Percentiles rank a stretch among this genome's conserved stretches.
These are phyloP conservation scores for Drosophila asahinai DNA, from an alignment of 1,140 invertebrate species.

Conservation along the genomic window DNA sequence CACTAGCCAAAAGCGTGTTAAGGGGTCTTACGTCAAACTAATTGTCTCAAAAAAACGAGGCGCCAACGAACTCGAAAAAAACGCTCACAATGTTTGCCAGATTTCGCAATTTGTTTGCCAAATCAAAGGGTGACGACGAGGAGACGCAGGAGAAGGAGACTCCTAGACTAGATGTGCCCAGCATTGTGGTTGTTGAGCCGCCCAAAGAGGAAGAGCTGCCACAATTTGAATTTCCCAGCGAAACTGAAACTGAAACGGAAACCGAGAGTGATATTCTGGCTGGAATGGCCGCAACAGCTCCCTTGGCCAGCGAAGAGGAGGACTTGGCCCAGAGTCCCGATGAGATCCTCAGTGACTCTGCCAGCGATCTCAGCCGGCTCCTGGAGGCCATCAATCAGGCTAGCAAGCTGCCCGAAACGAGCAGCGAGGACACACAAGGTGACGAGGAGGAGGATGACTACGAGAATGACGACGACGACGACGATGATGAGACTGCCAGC, in stretches of 20 bases:
- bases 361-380: slow-evolving; percentile 54
- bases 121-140: slow-evolving; percentile 61
- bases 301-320: slow-evolving; percentile 65
- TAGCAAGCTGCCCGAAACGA: slow-evolving; percentile 52
- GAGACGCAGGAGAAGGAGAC: neutral
- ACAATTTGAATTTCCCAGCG: slow-evolving; percentile 4
- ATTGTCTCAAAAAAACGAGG: slow-evolving; percentile 30
- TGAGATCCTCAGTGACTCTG: slow-evolving; percentile 48
- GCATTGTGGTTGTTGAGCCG: slow-evolving; percentile 57
- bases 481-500: slow-evolving; percentile 70
- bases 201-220: slow-evolving; percentile 14
- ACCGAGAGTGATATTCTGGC: neutral
- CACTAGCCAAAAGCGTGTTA: slow-evolving; percentile 73
- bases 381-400: slow-evolving; percentile 60
- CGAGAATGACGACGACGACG: slow-evolving; percentile 60
- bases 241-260: slow-evolving; percentile 7
- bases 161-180: slow-evolving; percentile 41
- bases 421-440: slow-evolving; percentile 50
- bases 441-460: slow-evolving; percentile 33
- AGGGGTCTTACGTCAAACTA: slow-evolving; percentile 67
- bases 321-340: slow-evolving; percentile 31
- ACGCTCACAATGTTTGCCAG: slow-evolving; percentile 70
- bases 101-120: slow-evolving; percentile 83
- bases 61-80: slow-evolving; percentile 6
- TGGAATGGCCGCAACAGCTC: slow-evolving; percentile 23